These are phyloP conservation scores for Campaea margaritaria DNA, from an alignment of 2,888 invertebrate species.

Conservation along the genomic window DNA sequence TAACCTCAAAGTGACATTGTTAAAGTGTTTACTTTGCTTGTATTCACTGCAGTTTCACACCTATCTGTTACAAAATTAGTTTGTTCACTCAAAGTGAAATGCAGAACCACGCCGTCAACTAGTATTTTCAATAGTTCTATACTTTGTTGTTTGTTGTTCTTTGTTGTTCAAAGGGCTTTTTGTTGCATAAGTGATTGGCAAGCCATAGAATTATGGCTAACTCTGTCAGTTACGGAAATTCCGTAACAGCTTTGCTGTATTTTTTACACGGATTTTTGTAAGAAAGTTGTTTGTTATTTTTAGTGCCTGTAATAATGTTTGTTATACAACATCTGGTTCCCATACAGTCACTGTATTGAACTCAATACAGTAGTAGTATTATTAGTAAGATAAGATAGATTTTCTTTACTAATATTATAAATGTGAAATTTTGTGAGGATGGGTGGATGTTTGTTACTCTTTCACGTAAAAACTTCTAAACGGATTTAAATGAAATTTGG, in stretches of 20 bases:
- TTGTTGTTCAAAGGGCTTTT: constrained; percentile 21
- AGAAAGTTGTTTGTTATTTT: background rate
- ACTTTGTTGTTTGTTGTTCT: constrained; percentile 3
- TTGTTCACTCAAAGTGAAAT: constrained; percentile 16
- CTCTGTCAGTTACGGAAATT: background rate
- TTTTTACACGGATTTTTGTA: background rate
- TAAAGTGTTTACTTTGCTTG: constrained; percentile 9
- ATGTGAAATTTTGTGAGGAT: too few species aligned
- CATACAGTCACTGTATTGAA: too few species aligned
- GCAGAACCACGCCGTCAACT: background rate
- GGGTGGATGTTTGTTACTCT: too few species aligned
- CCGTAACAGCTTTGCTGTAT: constrained; percentile 1
- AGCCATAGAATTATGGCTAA: constrained; percentile 5
- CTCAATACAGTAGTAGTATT: too few species aligned
- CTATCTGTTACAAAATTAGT: constrained; percentile 13
- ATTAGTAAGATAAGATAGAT: too few species aligned
- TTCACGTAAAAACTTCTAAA: too few species aligned
- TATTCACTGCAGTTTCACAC: constrained; percentile 16
- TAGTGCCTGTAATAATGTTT: too few species aligned
- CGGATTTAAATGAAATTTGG: too few species aligned
- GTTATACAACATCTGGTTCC: background rate
- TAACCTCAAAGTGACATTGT: background rate
- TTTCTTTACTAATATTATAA: too few species aligned
- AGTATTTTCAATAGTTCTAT: constrained; percentile 1
- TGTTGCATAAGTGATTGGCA: constrained; percentile 11